These are phyloP conservation scores for Acanthis flammea DNA, from an alignment of 2,797 vertebrate genomes.

Conservation along the genomic window DNA sequence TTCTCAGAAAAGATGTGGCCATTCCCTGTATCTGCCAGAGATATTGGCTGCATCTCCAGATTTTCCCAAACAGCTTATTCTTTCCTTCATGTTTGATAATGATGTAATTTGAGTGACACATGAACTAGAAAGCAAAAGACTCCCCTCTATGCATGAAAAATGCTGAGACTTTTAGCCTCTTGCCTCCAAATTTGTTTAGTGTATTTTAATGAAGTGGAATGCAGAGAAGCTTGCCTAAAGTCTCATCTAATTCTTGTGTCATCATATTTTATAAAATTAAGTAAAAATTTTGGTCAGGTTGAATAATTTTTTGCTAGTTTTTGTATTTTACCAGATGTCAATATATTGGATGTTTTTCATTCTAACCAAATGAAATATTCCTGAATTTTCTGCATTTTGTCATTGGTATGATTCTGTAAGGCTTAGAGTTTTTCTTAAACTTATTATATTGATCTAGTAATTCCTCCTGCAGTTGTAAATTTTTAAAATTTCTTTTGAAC, in stretches of 20 bases:
- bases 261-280: conserved; percentile 42
- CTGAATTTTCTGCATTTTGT: not conserved
- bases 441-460: not conserved
- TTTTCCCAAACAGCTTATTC: not conserved
- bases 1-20: not conserved
- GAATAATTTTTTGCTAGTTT: conserved; percentile 32
- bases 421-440: not conserved
- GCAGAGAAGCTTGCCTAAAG: conserved; percentile 14
- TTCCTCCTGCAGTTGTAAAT: conserved; percentile 16
- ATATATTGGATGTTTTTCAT: conserved; percentile 14
- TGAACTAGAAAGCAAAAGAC: not conserved
- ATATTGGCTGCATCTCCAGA: not conserved
- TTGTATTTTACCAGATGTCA: conserved; percentile 27
- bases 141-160: not conserved
- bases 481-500: conserved; percentile 46
- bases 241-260: not conserved
- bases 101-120: not conserved
- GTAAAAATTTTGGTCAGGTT: conserved; percentile 10
- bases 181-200: not conserved
- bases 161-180: not conserved
- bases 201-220: conserved; percentile 16
- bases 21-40: not conserved
- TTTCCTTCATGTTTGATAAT: not conserved
- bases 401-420: conserved; percentile 1
- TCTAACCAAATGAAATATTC: conserved; percentile 4